A percentile compares a stretch with the other conserved stretches of the same genome.
Conservation (phyloP, 2,113 vertebrate genomes). For the Mellivora capensis region DNA sequence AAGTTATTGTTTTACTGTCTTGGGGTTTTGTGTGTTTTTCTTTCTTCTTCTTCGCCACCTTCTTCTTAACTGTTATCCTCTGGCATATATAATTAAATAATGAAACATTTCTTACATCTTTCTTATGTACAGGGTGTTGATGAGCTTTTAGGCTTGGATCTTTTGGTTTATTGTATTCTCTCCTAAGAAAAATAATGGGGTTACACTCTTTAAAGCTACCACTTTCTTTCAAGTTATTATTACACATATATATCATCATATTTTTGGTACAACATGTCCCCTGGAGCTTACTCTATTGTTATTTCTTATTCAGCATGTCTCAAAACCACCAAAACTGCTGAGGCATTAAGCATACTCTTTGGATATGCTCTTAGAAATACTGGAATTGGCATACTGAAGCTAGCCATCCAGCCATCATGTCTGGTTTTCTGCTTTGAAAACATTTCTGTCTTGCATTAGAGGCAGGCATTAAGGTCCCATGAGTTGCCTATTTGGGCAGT, state of each 20-base stretch:
- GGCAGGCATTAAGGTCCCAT: neutral
- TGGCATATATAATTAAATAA: neutral
- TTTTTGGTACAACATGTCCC: neutral
- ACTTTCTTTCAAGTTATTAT: neutral
- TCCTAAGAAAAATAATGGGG: neutral
- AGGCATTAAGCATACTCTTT: neutral
- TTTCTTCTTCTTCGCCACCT: neutral
- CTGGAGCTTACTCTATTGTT: neutral
- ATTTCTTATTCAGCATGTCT: neutral
- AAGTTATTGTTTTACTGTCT: neutral
- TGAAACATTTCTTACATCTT: neutral
- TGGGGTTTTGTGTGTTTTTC: neutral
- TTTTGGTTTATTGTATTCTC: constrained; percentile 6
- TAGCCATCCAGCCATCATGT: neutral
- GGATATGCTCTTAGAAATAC: neutral
- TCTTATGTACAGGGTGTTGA: neutral
- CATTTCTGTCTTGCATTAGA: neutral
- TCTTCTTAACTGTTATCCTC: neutral
- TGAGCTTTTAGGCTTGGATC: neutral
- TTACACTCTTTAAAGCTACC: neutral
- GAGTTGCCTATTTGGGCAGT: neutral
- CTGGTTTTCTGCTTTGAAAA: neutral
- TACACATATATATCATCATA: neutral
- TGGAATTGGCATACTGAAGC: neutral
- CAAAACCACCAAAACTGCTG: neutral